These are phyloP conservation scores for Chionomys nivalis DNA, from an alignment of 2,113 vertebrate species.

Conservation along the genomic window DNA sequence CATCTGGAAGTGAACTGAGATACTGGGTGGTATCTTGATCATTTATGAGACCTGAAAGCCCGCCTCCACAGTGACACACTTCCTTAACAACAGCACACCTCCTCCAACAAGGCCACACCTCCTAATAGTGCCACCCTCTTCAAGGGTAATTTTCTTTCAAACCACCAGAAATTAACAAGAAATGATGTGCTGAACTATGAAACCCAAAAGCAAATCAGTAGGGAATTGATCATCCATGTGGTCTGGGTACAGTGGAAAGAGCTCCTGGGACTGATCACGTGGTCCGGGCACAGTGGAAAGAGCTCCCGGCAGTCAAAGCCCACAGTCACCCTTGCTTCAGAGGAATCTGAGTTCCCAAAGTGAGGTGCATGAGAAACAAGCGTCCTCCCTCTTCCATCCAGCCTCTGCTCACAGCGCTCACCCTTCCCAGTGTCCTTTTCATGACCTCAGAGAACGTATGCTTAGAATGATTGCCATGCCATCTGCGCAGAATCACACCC, in stretches of 20 bases:
- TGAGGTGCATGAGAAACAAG: not conserved
- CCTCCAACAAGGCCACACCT: not conserved
- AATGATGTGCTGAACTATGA: not conserved
- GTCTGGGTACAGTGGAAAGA: not conserved
- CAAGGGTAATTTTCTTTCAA: not conserved
- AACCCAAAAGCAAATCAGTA: not conserved
- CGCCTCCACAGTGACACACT: not conserved
- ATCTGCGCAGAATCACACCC: too few species aligned
- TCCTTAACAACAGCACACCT: not conserved
- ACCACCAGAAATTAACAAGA: not conserved
- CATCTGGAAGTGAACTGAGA: not conserved
- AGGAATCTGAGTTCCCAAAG: not conserved
- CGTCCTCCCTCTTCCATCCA: not conserved
- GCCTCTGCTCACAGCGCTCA: too few species aligned
- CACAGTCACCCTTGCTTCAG: not conserved
- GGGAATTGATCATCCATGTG: not conserved
- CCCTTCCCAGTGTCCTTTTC: not conserved
- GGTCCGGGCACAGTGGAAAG: not conserved
- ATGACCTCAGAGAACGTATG: not conserved
- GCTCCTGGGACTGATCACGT: not conserved
- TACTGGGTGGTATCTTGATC: not conserved
- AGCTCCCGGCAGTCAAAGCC: not conserved
- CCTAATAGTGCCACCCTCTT: not conserved
- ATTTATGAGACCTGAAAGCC: not conserved
- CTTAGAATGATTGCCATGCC: not conserved